Base-by-base conservation (phyloP, 2,888 invertebrate genomes). In the Ophion ventricosus region DNA sequence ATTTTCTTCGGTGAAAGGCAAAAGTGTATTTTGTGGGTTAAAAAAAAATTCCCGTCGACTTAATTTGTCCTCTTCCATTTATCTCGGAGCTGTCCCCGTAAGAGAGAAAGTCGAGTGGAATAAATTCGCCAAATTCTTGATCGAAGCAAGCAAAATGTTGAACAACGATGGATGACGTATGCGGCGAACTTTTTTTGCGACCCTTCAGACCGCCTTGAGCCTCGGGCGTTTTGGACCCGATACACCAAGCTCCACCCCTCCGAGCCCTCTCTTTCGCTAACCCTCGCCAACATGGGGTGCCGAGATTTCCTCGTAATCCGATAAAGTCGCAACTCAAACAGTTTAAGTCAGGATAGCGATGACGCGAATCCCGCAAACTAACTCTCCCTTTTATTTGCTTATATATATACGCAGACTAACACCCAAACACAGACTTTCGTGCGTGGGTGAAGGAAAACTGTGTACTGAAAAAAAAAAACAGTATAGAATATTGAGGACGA, bases 271-370 rank as follows among this genome's bases (percentile, higher is more conserved):
- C 25, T 59, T 57, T 72, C 29, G 43, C 69, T 67, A 72, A 64
- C 81, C 78, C 80, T 82, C 83, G 83, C 84, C 93, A 93, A 93
- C 93, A 93, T 85, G 79, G 88, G 87, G 87, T 86, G 86, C 87
- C 87, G 88, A 89, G 90, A 89, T 90, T 87, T 83, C 80, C 87
- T 85, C 87, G 87, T 92, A 92, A 92, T 91, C 91, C 90, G 87
- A 89, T 89, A 91, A 92, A 92, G 90, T 92, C 91, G 88, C 90
- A 92, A 92, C 90, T 92, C 91, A 92, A 92, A 92, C 90, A 92
- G 91, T 90, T 92, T 91, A 91, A 91, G 90, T 90, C 90, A 88
- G 87, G 85, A 87, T 87, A 88, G 82, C 82, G 73, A 87, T 87
- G 85, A 88, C 87, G 78, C 64, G 83, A 83, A 84, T 73, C 75